A percentile compares a stretch with the other conserved stretches of the same genome.
Conservation (phyloP, 2,888 invertebrate genomes). For the Selenia dentaria region DNA sequence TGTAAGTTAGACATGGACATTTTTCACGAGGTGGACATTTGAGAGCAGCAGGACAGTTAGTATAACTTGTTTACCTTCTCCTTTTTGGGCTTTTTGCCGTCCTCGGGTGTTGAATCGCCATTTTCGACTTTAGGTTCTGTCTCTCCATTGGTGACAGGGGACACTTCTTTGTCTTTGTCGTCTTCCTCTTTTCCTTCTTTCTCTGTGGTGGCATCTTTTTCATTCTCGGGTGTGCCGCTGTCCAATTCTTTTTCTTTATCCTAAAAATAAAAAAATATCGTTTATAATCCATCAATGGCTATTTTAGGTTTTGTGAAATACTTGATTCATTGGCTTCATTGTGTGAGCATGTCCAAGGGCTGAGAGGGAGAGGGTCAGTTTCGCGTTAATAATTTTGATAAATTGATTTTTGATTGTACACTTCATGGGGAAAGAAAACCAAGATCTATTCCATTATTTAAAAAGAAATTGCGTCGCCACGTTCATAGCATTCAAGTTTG, state of each 20-base stretch:
- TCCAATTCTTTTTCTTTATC: constrained; percentile 85
- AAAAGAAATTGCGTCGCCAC: too few species aligned
- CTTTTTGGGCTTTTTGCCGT: constrained; percentile 87
- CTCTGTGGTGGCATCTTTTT: constrained; percentile 88
- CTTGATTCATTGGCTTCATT: too few species aligned
- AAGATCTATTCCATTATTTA: too few species aligned
- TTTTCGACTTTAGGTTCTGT: constrained; percentile 72
- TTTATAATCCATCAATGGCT: too few species aligned
- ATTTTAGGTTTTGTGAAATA: too few species aligned
- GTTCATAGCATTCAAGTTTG: too few species aligned
- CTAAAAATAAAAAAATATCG: constrained; percentile 54
- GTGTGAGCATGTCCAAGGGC: neutral
- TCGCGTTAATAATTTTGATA: constrained; percentile 5
- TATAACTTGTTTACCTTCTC: constrained; percentile 74
- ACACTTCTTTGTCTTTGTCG: constrained; percentile 57
- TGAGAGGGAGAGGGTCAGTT: constrained; percentile 8
- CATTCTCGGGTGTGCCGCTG: constrained; percentile 85
- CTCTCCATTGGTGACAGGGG: constrained; percentile 69
- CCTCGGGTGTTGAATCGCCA: constrained; percentile 68
- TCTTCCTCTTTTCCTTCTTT: constrained; percentile 78
- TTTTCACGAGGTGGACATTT: neutral
- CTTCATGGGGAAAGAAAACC: neutral
- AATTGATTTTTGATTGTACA: constrained; percentile 4
- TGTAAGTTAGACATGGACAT: constrained; percentile 23
- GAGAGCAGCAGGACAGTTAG: too few species aligned